Conservation (phyloP, 92 coral and sea anemone species). For the Diadumene lineata region DNA sequence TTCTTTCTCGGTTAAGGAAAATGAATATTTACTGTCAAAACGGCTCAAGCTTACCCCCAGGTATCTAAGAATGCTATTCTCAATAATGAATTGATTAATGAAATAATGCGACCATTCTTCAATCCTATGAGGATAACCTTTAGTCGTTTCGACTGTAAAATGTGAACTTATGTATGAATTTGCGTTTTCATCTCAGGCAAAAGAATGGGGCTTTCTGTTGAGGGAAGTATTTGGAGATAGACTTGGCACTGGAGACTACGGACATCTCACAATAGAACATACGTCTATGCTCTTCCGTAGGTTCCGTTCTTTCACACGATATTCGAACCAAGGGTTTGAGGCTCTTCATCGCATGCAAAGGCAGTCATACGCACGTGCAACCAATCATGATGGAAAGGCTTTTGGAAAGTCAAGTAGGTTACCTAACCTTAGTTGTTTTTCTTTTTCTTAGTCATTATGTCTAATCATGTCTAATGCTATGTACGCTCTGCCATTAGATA, state of each 20-base stretch:
- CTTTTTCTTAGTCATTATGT: no score
- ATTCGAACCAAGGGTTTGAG: conserved; percentile 36
- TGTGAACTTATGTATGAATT: conserved; percentile 1
- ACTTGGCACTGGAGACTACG: conserved; percentile 30
- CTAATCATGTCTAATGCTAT: background rate
- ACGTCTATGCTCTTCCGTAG: conserved; percentile 28
- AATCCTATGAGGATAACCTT: no score
- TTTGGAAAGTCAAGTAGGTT: conserved; percentile 23
- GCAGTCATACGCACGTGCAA: conserved; percentile 24
- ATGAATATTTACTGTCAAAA: no score
- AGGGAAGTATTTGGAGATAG: conserved; percentile 25
- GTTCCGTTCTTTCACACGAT: conserved; percentile 19
- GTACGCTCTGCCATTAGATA: background rate
- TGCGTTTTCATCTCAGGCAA: conserved; percentile 12
- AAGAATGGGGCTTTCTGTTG: conserved; percentile 25
- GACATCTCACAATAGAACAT: conserved; percentile 28
- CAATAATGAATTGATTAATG: no score
- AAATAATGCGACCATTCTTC: no score
- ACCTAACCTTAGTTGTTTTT: background rate
- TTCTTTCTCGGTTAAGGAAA: no score
- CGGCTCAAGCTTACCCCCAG: no score
- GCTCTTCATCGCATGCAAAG: conserved; percentile 26
- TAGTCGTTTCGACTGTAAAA: no score
- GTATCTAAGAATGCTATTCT: no score
- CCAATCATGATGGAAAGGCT: conserved; percentile 20